A percentile compares a stretch with the other conserved stretches of the same genome.
Conservation (phyloP, 2,113 vertebrate genomes). For the Sialia sialis region DNA sequence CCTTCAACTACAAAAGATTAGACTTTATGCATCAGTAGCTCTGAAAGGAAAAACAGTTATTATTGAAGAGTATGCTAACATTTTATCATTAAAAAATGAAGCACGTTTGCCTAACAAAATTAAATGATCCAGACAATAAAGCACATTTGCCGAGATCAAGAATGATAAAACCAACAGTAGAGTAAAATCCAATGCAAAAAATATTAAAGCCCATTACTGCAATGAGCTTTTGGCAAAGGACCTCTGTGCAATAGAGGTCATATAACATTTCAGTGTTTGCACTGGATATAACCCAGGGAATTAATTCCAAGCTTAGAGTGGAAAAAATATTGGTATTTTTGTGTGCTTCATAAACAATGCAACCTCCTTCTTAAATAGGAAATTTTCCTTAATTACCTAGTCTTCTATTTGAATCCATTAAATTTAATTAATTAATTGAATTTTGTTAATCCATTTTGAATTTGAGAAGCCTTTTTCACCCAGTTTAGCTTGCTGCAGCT, state of each 20-base stretch:
- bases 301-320: background rate
- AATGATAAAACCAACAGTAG: conserved; percentile 21
- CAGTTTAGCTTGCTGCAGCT: background rate
- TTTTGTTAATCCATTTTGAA: background rate
- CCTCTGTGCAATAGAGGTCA: background rate
- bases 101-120: conserved; percentile 57
- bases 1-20: conserved; percentile 53
- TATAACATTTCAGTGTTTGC: background rate
- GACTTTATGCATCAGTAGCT: conserved; percentile 33
- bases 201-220: conserved; percentile 16
- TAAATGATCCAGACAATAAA: conserved; percentile 64
- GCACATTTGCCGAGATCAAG: conserved; percentile 48
- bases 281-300: background rate
- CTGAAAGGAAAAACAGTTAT: conserved; percentile 44
- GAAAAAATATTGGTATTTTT: background rate
- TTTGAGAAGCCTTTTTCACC: background rate
- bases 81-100: conserved; percentile 65
- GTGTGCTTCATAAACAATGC: background rate
- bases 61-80: conserved; percentile 18
- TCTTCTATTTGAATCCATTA: background rate
- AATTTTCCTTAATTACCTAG: background rate
- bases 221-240: conserved; percentile 19
- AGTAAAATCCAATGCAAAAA: conserved; percentile 36
- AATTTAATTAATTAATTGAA: background rate
- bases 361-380: background rate